phyloP scores from a whole-genome alignment of 2,797 vertebrate species.

The Megaceryle alcyon region DNA sequence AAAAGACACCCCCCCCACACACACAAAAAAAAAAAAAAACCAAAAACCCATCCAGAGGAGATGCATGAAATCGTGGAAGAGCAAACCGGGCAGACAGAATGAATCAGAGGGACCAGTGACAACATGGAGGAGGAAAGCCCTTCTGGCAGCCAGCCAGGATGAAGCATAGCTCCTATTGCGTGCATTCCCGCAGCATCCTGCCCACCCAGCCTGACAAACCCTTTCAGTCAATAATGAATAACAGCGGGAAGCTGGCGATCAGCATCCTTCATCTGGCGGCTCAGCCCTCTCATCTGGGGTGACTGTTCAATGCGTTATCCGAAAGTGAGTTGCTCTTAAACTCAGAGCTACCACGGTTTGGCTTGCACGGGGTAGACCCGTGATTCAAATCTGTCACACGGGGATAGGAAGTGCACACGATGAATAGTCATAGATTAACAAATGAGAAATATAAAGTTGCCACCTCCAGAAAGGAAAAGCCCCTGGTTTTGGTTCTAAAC shows the following conservation, averaged over 20 bases:
- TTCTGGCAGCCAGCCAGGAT: not conserved
- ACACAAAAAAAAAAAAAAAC: too few species aligned
- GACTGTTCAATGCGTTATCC: not conserved
- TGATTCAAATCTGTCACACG: not conserved
- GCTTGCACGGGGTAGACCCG: not conserved
- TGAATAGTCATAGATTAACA: not conserved
- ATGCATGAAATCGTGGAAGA: not conserved
- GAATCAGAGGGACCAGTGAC: slow-evolving; percentile 44
- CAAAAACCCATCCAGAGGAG: not conserved
- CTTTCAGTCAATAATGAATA: not conserved
- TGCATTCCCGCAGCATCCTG: slow-evolving; percentile 8
- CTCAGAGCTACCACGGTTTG: not conserved
- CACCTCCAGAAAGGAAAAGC: slow-evolving; percentile 28
- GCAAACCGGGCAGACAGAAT: not conserved
- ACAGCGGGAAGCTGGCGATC: not conserved
- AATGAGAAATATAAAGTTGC: not conserved
- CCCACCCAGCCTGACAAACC: slow-evolving; percentile 2
- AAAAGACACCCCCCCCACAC: not conserved
- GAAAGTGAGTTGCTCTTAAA: not conserved
- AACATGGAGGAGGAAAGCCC: slow-evolving; percentile 64
- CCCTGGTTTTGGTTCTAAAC: not conserved
- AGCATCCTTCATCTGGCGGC: not conserved
- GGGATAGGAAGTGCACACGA: not conserved
- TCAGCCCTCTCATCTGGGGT: not conserved
- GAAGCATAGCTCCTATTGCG: not conserved